Base-by-base conservation (phyloP, 2,113 vertebrate species). In the Coptodon bakossiorum region DNA sequence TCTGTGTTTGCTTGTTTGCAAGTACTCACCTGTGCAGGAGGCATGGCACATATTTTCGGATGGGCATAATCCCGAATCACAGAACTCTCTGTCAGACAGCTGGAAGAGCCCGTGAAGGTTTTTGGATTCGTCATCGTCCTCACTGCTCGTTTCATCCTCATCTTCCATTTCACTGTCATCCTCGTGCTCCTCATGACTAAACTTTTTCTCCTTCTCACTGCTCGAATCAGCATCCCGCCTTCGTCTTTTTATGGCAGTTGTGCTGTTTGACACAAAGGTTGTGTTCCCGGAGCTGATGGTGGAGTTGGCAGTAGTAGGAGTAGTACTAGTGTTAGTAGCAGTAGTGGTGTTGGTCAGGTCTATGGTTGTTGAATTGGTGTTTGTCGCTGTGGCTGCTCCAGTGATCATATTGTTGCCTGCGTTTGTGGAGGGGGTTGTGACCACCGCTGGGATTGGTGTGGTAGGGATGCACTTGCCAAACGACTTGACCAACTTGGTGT, bases 1-100 rank as follows among this genome's bases (percentile, higher is more conserved):
- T 36, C 56, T 29, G 0, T 38, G 61, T 0, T 13, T 66, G 61
- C 61, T 66, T 38, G 13, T 57, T 31, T 12, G 57, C 4, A 73
- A 14, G 29, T 29, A 87, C 92, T 93, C 27, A 95, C 94, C 63
- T 3, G 4, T 6, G 79, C 96, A 96, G 76, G 4, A 0, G 4
- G 38, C 52, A 0, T 9, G 2, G 38, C 96, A 96, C 11, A 16
- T 9, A 17, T 4, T 95, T 2, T 5, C 10, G 22, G 93, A 63
- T 19, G 29, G 59, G n/a, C 3, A 22, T 4, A 16, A 29, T 1
- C 66, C 81, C 0, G 92, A 92, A 6, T 22, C 6, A 52, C 96
- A 96, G 68, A 76, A 86, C 6, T 12, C 7, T 31, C 56, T 59
- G 56, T 17, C 27, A 31, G 56, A 59, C 5, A 59, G 14, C 0